Percentiles rank a stretch among this genome's conserved stretches.
Evolutionary conservation across 2,888 invertebrate genomes (phyloP).

Genomic region (Trissoscelio sp.): DNA sequence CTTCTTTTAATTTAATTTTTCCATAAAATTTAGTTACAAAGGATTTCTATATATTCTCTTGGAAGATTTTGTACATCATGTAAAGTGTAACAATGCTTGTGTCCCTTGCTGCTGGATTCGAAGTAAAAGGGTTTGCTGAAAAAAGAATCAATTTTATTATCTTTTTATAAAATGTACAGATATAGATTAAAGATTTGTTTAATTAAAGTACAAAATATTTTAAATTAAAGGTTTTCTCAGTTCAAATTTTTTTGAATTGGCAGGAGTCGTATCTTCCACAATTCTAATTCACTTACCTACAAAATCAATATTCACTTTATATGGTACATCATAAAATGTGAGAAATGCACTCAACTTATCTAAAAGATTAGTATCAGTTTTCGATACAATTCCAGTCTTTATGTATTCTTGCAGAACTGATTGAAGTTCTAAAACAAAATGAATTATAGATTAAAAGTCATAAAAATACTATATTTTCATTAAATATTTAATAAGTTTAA

Average conservation of each 20-base stretch:
- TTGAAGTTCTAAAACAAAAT: constrained; percentile 79
- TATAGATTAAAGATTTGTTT: no score
- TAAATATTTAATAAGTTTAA: no score
- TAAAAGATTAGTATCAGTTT: constrained; percentile 81
- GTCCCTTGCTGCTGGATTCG: constrained; percentile 66
- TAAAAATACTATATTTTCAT: neutral
- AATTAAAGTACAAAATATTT: no score
- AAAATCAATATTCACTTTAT: constrained; percentile 77
- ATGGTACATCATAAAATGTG: constrained; percentile 86
- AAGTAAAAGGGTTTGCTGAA: constrained; percentile 73
- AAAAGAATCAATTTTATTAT: neutral
- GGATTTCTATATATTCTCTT: constrained; percentile 38
- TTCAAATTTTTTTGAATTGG: constrained; percentile 1
- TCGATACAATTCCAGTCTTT: constrained; percentile 81
- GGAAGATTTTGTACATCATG: constrained; percentile 74
- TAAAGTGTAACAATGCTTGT: constrained; percentile 73
- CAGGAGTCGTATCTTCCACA: no score
- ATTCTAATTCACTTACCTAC: constrained; percentile 72
- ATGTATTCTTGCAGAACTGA: constrained; percentile 85
- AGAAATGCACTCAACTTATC: constrained; percentile 85
- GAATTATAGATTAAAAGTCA: neutral
- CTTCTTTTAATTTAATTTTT: neutral
- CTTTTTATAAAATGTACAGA: neutral
- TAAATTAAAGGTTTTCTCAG: no score
- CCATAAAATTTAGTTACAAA: neutral